phyloP scores from a whole-genome alignment of 1,140 invertebrate species.

The Brachionus manjavacas region DNA sequence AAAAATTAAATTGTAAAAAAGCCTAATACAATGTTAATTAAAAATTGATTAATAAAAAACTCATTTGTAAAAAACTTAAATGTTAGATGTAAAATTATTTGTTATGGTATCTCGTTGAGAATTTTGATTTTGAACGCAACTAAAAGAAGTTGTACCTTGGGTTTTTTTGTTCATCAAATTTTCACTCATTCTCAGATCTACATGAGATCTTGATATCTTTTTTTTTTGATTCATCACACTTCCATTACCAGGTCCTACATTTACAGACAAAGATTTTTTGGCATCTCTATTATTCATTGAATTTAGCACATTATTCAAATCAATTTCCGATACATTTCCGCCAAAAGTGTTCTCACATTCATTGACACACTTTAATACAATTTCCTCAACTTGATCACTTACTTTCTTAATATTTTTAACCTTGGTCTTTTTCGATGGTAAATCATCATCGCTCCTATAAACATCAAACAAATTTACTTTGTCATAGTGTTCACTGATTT shows the following conservation, averaged over 20 bases:
- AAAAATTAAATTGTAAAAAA: background rate
- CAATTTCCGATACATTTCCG: background rate
- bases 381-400: background rate
- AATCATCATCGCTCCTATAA: background rate
- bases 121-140: slow-evolving; percentile 36
- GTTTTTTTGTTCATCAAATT: background rate
- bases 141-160: background rate
- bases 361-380: background rate
- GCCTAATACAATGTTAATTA: background rate
- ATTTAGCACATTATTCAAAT: background rate
- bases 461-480: slow-evolving; percentile 6
- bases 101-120: background rate
- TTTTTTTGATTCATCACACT: background rate
- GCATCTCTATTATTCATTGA: background rate
- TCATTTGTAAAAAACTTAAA: slow-evolving; percentile 33
- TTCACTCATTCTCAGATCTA: background rate
- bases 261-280: slow-evolving; percentile 11
- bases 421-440: background rate
- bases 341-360: background rate
- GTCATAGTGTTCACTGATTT: background rate
- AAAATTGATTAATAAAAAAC: slow-evolving; percentile 15
- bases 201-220: background rate
- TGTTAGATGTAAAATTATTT: background rate
- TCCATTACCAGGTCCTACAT: background rate
- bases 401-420: background rate